Percentiles rank a stretch among this genome's conserved stretches.
Evolutionary conservation across 2,113 vertebrate species (phyloP).

Genomic region (Tetrao urogallus): DNA sequence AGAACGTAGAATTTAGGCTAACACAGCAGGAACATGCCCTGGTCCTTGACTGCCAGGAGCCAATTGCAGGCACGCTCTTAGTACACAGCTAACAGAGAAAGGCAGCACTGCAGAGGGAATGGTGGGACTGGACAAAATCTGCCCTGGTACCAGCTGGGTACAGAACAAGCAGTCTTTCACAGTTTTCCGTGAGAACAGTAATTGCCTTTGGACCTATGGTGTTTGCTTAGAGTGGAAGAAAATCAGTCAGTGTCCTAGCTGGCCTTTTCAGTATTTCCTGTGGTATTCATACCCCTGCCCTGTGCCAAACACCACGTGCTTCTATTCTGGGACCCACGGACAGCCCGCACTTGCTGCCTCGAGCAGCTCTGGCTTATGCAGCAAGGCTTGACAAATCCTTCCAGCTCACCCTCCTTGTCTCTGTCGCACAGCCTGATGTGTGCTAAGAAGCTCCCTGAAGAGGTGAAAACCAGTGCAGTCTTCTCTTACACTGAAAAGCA

Average conservation of each 20-base stretch:
- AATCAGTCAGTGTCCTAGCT: background rate
- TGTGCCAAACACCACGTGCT: background rate
- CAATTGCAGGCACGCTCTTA: background rate
- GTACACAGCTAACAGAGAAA: background rate
- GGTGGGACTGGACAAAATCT: background rate
- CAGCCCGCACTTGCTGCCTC: background rate
- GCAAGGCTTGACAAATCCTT: background rate
- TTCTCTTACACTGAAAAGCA: background rate
- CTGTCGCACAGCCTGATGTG: background rate
- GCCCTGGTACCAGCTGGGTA: background rate
- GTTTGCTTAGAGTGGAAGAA: background rate
- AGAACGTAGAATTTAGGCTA: background rate
- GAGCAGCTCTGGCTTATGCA: background rate
- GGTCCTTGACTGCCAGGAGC: fast-evolving
- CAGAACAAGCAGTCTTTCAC: background rate
- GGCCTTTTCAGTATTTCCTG: background rate
- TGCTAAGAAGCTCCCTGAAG: background rate
- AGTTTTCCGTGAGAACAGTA: background rate
- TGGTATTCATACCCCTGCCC: background rate
- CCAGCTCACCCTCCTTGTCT: background rate
- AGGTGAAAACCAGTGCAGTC: background rate
- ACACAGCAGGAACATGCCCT: background rate
- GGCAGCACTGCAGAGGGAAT: background rate
- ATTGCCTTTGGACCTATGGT: background rate
- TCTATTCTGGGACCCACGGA: background rate